Evolutionary conservation across 2,113 vertebrate species (phyloP).

Genomic region (Helogale parvula): DNA sequence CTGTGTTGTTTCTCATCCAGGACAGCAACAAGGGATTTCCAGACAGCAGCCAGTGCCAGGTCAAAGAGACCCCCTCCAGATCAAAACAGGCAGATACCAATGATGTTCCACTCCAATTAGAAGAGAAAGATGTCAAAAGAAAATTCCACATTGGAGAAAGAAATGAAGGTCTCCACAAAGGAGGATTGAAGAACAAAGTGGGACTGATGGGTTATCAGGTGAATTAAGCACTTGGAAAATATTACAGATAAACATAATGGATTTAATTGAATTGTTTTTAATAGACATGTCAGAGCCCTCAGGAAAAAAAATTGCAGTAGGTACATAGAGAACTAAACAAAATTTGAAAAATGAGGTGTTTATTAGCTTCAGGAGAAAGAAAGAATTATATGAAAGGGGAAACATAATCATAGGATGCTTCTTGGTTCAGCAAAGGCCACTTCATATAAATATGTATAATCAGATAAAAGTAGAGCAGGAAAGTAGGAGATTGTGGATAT

Average conservation of each 20-base stretch:
- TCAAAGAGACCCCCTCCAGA: rapidly evolving
- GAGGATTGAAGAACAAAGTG: neutral
- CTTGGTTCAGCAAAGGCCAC: neutral
- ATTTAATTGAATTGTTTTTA: neutral
- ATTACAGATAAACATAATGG: too few relatives aligned
- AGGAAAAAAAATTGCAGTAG: neutral
- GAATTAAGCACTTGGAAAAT: neutral
- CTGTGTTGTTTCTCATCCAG: neutral
- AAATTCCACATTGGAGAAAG: neutral
- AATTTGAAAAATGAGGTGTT: neutral
- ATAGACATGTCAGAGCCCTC: neutral
- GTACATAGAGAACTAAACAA: neutral
- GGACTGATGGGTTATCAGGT: neutral
- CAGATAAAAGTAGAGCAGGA: neutral
- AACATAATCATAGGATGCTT: neutral
- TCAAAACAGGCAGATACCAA: neutral
- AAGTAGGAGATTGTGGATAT: neutral
- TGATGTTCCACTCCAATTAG: rapidly evolving
- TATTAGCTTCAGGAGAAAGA: neutral
- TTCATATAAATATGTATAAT: neutral
- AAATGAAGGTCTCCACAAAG: neutral
- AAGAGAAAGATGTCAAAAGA: neutral
- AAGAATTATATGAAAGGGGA: neutral
- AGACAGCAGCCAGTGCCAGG: neutral
- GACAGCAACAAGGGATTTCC: neutral